Evolutionary conservation across 2,888 invertebrate genomes (phyloP), one percentile per base, ranked within the genome.

Genomic region (Aphodius granarius): DNA sequence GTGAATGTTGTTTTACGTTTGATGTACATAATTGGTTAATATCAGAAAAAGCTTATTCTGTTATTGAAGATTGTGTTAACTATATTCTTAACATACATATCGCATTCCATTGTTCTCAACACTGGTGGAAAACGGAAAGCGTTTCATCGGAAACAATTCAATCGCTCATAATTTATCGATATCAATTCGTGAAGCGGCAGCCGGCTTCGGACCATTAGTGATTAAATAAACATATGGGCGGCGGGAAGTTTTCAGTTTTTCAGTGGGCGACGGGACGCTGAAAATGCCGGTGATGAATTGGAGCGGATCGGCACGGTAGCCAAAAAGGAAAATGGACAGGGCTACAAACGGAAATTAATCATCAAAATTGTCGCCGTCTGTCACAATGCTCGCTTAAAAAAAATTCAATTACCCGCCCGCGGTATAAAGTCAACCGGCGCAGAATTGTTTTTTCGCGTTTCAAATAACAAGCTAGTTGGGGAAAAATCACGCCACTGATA

Each of bases 301-400:
- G 68, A 68, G 22, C 68, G 68, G 20, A 21, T 68, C 68, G 68
- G 20, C 68, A 21, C 21, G 16, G 22, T 21, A 68, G 19, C 68
- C 21, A 22, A 20, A 68, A 68, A 68, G 21, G n/a, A 22, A 68
- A 68, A 22, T 68, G 68, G 21, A 22, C 68, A 20, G 21, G 68
- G 68, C 68, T 68, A 68, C 68, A 68, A 68, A 68, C 68, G 68
- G 68, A 68, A 68, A 68, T 68, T 68, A 68, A 68, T 68, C 68
- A 68, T 68, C 68, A 68, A 68, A 68, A 68, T 68, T 68, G 68
- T 20, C 68, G 68, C 21, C 68, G 68, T 68, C 68, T 68, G 68
- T 68, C 68, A 68, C 68, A 68, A 20, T 20, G 68, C 21, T 20
- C 68, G 68, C 20, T 21, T 68, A 68, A 68, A 68, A n/a, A n/a